Evolutionary conservation across 2,888 invertebrate species (phyloP), one percentile per base, ranked within the genome.

Genomic region (Sinopyrophorus schimmeli): DNA sequence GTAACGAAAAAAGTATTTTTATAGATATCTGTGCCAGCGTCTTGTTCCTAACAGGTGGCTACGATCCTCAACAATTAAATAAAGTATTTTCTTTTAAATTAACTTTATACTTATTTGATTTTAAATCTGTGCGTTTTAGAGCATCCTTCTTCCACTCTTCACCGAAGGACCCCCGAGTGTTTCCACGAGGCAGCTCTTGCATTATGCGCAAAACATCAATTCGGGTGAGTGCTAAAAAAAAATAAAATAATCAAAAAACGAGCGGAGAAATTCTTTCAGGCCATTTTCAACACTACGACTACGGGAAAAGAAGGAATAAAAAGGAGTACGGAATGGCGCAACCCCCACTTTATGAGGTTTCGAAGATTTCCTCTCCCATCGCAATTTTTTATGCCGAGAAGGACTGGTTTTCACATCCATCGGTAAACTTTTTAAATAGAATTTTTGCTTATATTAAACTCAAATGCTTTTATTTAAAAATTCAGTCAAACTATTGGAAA

Each of bases 371-470:
- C 48, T 74, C 77, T 10, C 81, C 81, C 0, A 75, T 81, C 20
- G 77, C 77, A 1, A 64, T 85, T 5, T 79, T 80, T 60, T 80
- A 78, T 59, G 77, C 79, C 4, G 71, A 73, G 2, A 80, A 80
- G 9, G 89, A 90, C 66, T 82, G 82, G 80, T 65, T 89, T 11
- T 79, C 85, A 1, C 73, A 77, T 6, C 7, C 15, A 17, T 18
- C 15, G 44, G 49, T 49, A 34, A n/a, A n/a, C n/a, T n/a, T n/a
- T n/a, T n/a, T n/a, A n/a, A n/a, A n/a, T n/a, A n/a, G n/a, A n/a
- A n/a, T n/a, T n/a, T n/a, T n/a, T n/a, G n/a, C n/a, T n/a, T n/a
- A n/a, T n/a, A n/a, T n/a, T n/a, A n/a, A n/a, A n/a, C n/a, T n/a
- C n/a, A n/a, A n/a, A n/a, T n/a, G 24, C 20, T 20, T 20, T 20